phyloP scores from a whole-genome alignment of 1,140 invertebrate genomes.

The Microplitis demolitor region DNA sequence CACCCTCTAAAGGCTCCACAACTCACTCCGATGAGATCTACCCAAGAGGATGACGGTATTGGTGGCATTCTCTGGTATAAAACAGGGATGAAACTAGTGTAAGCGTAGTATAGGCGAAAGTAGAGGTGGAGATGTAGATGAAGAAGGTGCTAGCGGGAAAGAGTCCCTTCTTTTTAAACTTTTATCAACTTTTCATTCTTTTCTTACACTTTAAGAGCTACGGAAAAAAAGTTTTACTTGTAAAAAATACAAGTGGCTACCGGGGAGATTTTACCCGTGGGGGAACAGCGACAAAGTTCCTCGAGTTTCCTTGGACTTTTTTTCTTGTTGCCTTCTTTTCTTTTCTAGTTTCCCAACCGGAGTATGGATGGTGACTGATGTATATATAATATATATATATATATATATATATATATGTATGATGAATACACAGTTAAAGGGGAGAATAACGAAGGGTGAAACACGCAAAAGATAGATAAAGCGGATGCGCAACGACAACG shows the following conservation, averaged over 20 bases:
- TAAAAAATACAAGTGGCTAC: conserved; percentile 3
- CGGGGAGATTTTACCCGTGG: not conserved
- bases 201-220: not conserved
- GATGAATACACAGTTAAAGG: not conserved
- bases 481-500: conserved; percentile 40
- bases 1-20: conserved; percentile 26
- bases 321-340: not conserved
- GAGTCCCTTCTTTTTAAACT: conserved; percentile 24
- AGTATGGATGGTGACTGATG: not conserved
- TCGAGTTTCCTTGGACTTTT: not conserved
- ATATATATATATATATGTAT: not conserved
- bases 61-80: too few relatives aligned
- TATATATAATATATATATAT: not conserved
- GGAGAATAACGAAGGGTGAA: not conserved
- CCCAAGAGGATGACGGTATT: conserved; percentile 1
- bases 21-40: not conserved
- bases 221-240: not conserved
- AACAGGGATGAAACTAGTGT: too few relatives aligned
- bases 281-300: not conserved
- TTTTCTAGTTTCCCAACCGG: too few relatives aligned
- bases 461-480: conserved; percentile 9
- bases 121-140: too few relatives aligned
- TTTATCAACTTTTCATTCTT: conserved; percentile 22
- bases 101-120: too few relatives aligned
- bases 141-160: not conserved